Evolutionary conservation across 2,113 vertebrate species (phyloP).

Genomic region (Pipa parva): DNA sequence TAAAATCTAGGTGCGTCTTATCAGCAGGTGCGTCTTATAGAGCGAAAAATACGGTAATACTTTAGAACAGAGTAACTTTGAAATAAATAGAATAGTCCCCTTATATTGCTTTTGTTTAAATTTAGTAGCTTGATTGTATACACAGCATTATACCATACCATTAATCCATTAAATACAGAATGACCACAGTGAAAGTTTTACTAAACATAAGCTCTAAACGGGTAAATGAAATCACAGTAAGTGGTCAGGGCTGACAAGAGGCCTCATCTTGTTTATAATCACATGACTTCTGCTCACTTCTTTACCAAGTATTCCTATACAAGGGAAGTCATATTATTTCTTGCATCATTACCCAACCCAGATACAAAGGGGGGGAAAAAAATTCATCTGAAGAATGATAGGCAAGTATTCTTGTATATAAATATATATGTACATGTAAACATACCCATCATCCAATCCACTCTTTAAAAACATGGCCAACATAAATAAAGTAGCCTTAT

Average conservation of each 20-base stretch:
- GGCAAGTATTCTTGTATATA: constrained; percentile 13
- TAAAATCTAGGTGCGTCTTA: no score
- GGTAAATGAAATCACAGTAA: neutral
- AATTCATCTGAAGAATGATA: constrained; percentile 28
- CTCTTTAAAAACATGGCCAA: constrained; percentile 34
- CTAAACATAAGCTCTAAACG: neutral
- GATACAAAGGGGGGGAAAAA: constrained; percentile 25
- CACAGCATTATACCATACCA: no score
- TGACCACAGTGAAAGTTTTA: neutral
- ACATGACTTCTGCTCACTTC: neutral
- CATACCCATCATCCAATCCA: constrained; percentile 19
- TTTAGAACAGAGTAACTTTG: no score
- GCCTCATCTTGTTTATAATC: neutral
- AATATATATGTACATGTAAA: constrained; percentile 24
- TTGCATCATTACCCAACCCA: neutral
- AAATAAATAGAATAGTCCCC: no score
- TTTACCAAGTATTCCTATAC: neutral
- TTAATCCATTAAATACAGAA: no score
- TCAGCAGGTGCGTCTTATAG: no score
- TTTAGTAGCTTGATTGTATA: no score
- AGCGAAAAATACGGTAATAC: no score
- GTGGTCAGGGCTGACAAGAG: neutral
- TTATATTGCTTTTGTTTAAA: no score
- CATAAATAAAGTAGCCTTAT: no score
- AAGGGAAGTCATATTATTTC: neutral